Evolutionary conservation across 2,113 vertebrate species (phyloP).

Genomic region (Vombatus ursinus): DNA sequence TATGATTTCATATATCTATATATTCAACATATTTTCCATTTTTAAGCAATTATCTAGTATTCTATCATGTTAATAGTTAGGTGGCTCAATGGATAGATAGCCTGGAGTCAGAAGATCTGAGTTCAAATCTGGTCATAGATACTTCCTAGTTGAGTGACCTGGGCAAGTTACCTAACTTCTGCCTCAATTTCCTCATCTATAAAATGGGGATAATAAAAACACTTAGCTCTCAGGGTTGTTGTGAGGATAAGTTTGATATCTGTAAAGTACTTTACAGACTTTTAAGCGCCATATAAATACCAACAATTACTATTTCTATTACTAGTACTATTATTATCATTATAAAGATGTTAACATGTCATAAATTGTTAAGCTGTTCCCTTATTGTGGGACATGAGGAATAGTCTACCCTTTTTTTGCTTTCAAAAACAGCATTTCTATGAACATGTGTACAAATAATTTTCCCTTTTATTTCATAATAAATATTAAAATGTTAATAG

Average conservation of each 20-base stretch:
- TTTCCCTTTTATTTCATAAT: neutral
- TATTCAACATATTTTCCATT: too few relatives aligned
- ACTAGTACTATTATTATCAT: neutral
- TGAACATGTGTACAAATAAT: neutral
- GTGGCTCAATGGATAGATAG: neutral
- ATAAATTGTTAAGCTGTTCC: neutral
- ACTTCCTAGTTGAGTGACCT: neutral
- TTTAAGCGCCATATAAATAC: neutral
- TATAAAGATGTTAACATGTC: neutral
- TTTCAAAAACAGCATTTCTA: neutral
- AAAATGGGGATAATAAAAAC: neutral
- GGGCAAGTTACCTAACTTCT: neutral
- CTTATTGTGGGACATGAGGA: neutral
- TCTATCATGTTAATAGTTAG: neutral
- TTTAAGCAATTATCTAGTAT: too few relatives aligned
- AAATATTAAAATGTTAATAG: neutral
- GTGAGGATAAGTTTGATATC: neutral
- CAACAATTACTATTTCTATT: neutral
- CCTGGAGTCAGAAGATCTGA: neutral
- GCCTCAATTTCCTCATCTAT: neutral
- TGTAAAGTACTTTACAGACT: neutral
- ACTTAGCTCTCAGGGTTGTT: neutral
- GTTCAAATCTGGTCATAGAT: neutral
- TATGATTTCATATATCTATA: too few relatives aligned
- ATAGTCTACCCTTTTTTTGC: neutral